phyloP scores from a whole-genome alignment of 2,888 invertebrate genomes.

The Thalpophila matura region DNA sequence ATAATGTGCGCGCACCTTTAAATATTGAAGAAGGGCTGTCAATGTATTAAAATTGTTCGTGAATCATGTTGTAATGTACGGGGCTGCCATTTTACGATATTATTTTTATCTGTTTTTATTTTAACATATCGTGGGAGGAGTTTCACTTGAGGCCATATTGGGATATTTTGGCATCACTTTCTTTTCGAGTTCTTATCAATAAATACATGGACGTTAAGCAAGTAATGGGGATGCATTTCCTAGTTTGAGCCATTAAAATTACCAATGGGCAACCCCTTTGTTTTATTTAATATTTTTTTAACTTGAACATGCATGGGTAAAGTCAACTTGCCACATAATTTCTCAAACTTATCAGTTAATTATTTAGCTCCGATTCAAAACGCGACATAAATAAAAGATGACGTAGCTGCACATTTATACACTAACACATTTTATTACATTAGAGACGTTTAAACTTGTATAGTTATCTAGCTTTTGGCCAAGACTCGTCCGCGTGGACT shows the following conservation, averaged over 20 bases:
- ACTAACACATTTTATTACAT: constrained; percentile 1
- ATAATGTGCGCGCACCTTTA: constrained; percentile 32
- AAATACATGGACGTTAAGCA: neutral
- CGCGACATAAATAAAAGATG: neutral
- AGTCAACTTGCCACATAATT: too few relatives aligned
- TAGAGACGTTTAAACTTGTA: too few relatives aligned
- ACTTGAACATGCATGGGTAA: neutral
- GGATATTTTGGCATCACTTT: neutral
- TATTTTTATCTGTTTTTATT: constrained; percentile 8
- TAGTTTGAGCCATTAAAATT: too few relatives aligned
- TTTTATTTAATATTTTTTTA: too few relatives aligned
- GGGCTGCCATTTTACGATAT: constrained; percentile 29
- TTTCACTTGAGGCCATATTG: neutral
- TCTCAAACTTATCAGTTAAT: constrained; percentile 7
- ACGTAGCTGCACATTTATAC: neutral
- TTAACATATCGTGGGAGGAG: neutral
- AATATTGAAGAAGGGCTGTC: constrained; percentile 27
- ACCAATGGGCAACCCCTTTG: too few relatives aligned
- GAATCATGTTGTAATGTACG: constrained; percentile 7
- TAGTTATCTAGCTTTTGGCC: too few relatives aligned
- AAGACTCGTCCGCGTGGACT: too few relatives aligned
- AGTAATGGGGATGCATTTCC: too few relatives aligned
- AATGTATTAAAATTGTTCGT: constrained; percentile 17
- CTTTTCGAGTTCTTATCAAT: neutral
- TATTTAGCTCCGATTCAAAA: constrained; percentile 5